Conservation (phyloP, 2,797 vertebrate species). For the Falco cherrug region DNA sequence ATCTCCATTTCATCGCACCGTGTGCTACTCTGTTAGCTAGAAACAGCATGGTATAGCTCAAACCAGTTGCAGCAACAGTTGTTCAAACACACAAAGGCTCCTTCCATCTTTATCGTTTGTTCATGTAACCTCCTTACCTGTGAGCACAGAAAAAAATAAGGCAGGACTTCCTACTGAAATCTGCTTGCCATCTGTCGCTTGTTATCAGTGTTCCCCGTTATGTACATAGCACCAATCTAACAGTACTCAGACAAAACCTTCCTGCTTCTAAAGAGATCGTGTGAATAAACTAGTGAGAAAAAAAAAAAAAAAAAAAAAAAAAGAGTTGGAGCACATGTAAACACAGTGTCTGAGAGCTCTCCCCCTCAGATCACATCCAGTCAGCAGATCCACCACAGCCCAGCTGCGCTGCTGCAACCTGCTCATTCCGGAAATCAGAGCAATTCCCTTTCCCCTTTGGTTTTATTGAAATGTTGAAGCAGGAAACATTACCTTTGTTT, state of each 20-base stretch:
- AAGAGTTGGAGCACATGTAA: conserved; percentile 20
- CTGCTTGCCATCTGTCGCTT: background rate
- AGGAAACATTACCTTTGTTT: conserved; percentile 12
- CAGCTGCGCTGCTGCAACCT: conserved; percentile 22
- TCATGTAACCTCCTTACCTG: conserved; percentile 60
- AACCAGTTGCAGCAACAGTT: background rate
- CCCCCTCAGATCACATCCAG: background rate
- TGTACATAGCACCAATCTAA: background rate
- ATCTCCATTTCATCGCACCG: background rate
- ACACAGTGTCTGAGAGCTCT: conserved; percentile 9
- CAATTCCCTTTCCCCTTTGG: background rate
- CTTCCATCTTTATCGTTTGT: background rate
- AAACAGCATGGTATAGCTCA: background rate
- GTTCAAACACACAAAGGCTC: background rate
- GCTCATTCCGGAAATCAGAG: conserved; percentile 53
- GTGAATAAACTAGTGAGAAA: background rate
- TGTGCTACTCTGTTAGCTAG: background rate
- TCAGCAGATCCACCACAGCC: conserved; percentile 31
- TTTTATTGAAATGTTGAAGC: conserved; percentile 1
- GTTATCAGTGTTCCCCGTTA: background rate
- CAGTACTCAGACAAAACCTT: background rate
- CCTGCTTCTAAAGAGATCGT: background rate
- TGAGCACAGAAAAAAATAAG: background rate
- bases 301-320: too few species aligned
- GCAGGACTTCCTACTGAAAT: background rate